Base-by-base conservation (phyloP, 30 jellyfish, hydroid and myxozoan genomes). In the Cassiopea andromeda region DNA sequence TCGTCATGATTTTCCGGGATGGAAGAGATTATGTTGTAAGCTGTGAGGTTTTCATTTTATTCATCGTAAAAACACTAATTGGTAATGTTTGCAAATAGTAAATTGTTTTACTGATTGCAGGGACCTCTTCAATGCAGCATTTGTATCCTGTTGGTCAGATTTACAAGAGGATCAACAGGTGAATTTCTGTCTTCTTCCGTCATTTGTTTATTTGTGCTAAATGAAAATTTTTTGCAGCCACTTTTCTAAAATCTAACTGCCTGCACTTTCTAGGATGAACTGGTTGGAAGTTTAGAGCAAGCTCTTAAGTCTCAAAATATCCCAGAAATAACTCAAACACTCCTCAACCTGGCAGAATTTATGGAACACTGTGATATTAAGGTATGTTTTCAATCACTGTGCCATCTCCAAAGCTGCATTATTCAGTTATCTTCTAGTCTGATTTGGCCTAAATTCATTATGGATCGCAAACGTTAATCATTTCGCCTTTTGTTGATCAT, bases 71-170 rank as follows among this genome's bases (percentile, higher is more conserved):
- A 27, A 27, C 38, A 27, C 38, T 27, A 27, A 27, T 27, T 27
- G 38, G 38, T 27, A 27, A 27, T 27, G 38, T 27, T 27, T 54
- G 64, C 7, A 3, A 10, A 54, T 54, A 10, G 12, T 54, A 10
- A 54, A 3, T 6, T 3, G 7, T 10, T 6, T 54, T 54, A 6
- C 58, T 87, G 7, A 17, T 67, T 64, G 1, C 85, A 94, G 98
- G 87, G 98, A 94, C 73, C 97, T 94, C 46, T 94, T 94, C 97
- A 94, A 94, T 70, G 98, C 97, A 1, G 98, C 99, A 44, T 96
- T 96, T 85, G 98, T 92, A 16, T 96, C 99, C 6, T 91, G 98
- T 60, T 96, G 99, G 99, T 92, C 97, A 48, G 99, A 96, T 57
- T 71, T 96, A 72, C 90, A 70, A 46, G 98, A 94, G 66, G 98